Evolutionary conservation across 23 tunicate species (phyloP), one percentile per base, ranked within the genome.

Genomic region (Phallusia fumigata): DNA sequence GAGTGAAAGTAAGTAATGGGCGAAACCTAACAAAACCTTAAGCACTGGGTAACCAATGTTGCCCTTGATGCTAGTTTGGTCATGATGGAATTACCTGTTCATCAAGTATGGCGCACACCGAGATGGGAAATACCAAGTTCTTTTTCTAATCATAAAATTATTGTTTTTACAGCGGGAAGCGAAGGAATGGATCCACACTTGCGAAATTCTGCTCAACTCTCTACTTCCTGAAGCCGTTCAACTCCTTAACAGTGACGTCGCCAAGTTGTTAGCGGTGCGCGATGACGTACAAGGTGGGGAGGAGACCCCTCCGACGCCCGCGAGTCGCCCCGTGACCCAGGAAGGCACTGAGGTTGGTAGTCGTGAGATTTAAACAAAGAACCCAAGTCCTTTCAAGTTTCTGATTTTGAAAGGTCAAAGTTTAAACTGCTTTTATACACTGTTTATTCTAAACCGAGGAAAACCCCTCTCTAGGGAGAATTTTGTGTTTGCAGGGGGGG

Each of bases 1-100:
- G 96, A 30, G 83, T 91, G 2, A 91, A 86, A 81, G 96, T 90
- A 80, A 64, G 76, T 51, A n/a, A n/a, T n/a, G n/a, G n/a, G n/a
- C n/a, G n/a, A n/a, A n/a, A n/a, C n/a, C n/a, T n/a, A n/a, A n/a
- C n/a, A n/a, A n/a, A n/a, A n/a, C n/a, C n/a, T n/a, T n/a, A n/a
- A n/a, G n/a, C n/a, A n/a, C n/a, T n/a, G n/a, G n/a, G n/a, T n/a
- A n/a, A n/a, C n/a, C n/a, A n/a, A n/a, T n/a, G n/a, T n/a, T n/a
- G n/a, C n/a, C n/a, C n/a, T n/a, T n/a, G n/a, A n/a, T n/a, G n/a
- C n/a, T n/a, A n/a, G n/a, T n/a, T n/a, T n/a, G n/a, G n/a, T n/a
- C n/a, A n/a, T n/a, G n/a, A n/a, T n/a, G n/a, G n/a, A n/a, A n/a
- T n/a, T n/a, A n/a, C n/a, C n/a, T n/a, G n/a, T n/a, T n/a, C n/a